Conservation (phyloP, 37 sponge, comb jelly and placozoan species). For the Haliclona indistincta region DNA sequence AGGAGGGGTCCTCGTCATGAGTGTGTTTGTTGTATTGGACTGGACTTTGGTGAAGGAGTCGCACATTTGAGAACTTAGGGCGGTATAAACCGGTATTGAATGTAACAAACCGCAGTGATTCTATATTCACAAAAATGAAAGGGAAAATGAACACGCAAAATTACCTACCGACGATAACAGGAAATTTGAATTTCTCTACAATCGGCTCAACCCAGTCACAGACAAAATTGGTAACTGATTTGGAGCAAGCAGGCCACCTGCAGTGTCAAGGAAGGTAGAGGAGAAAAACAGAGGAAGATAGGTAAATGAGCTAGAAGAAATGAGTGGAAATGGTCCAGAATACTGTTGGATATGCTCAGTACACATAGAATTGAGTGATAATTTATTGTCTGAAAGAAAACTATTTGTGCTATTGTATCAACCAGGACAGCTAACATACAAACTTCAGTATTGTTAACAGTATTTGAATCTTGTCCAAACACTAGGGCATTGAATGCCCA, state of each 20-base stretch:
- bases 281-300: neutral
- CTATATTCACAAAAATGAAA: neutral
- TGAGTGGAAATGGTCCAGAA: neutral
- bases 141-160: neutral
- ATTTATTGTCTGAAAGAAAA: too few species aligned
- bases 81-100: neutral
- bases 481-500: too few species aligned
- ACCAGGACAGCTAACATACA: too few species aligned
- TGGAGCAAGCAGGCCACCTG: slow-evolving; percentile 7
- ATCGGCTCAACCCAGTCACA: slow-evolving; percentile 16
- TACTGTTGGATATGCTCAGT: too few species aligned
- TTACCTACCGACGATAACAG: slow-evolving; percentile 4
- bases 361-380: too few species aligned
- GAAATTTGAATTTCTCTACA: slow-evolving; percentile 13
- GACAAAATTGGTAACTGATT: slow-evolving; percentile 8
- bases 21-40: too few species aligned
- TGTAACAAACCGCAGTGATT: slow-evolving; percentile 3
- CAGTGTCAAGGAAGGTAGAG: too few species aligned
- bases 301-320: neutral
- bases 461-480: too few species aligned
- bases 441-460: too few species aligned
- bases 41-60: neutral
- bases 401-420: too few species aligned
- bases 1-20: too few species aligned
- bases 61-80: slow-evolving; percentile 1